Evolutionary conservation across 2,113 vertebrate genomes (phyloP).

Genomic region (Alectura lathami): DNA sequence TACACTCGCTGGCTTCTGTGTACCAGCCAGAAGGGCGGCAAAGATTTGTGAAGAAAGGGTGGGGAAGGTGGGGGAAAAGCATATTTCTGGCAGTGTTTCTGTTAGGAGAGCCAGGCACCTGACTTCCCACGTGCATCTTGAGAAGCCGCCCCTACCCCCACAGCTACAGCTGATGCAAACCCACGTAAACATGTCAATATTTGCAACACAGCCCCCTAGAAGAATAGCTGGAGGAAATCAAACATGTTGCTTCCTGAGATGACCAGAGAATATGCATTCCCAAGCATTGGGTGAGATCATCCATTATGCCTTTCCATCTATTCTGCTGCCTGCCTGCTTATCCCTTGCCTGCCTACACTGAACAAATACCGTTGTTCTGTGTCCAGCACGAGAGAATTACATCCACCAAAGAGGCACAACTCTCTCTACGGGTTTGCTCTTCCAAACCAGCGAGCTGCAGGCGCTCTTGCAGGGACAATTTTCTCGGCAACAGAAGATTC

Average conservation of each 20-base stretch:
- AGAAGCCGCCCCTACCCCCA: background rate
- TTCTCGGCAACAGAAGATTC: slow-evolving; percentile 57
- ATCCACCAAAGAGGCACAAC: background rate
- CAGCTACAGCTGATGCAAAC: slow-evolving; percentile 6
- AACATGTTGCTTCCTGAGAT: slow-evolving; percentile 19
- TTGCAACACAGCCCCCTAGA: background rate
- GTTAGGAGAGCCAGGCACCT: background rate
- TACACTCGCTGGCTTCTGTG: background rate
- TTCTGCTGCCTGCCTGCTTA: background rate
- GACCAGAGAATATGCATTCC: background rate
- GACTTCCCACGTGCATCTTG: background rate
- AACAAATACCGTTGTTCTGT: background rate
- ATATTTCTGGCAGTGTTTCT: background rate
- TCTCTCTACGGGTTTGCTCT: background rate
- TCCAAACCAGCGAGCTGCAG: background rate
- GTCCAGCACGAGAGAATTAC: background rate
- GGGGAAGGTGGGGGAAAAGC: background rate
- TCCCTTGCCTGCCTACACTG: background rate
- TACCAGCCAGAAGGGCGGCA: background rate
- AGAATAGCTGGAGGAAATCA: slow-evolving; percentile 48
- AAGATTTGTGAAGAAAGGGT: background rate
- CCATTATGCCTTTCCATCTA: slow-evolving; percentile 43
- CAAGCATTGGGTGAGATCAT: slow-evolving; percentile 20
- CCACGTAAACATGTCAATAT: background rate
- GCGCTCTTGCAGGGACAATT: slow-evolving; percentile 56